Evolutionary conservation across 2,797 vertebrate species (phyloP).

Genomic region (Varecia variegata): DNA sequence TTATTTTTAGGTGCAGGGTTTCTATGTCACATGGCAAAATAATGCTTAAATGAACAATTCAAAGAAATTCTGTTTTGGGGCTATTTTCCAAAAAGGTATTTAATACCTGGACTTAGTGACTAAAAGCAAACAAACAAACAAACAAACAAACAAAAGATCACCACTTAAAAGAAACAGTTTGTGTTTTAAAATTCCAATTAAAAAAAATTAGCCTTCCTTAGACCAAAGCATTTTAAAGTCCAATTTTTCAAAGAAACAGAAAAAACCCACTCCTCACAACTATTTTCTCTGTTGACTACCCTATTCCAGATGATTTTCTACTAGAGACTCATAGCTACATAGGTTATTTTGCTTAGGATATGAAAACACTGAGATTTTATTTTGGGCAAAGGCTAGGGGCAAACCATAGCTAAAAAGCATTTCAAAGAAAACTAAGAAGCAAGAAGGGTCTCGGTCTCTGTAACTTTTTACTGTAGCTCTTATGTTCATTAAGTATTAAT

Average conservation of each 20-base stretch:
- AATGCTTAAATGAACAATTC: constrained; percentile 9
- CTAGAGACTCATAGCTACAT: not conserved
- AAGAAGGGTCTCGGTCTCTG: not conserved
- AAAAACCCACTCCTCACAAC: not conserved
- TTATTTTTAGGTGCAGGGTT: not conserved
- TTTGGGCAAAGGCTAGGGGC: not conserved
- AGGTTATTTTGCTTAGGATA: not conserved
- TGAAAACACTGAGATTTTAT: constrained; percentile 17
- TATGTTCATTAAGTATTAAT: constrained; percentile 23
- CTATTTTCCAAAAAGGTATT: not conserved
- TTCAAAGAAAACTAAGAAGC: not conserved
- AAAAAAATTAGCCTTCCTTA: not conserved
- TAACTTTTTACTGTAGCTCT: not conserved
- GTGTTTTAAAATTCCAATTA: constrained; percentile 15
- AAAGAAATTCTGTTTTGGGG: not conserved
- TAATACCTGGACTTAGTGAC: not conserved
- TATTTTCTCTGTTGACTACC: not conserved
- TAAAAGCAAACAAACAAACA: not conserved
- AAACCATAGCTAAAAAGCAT: not conserved
- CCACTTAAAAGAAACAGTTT: not conserved
- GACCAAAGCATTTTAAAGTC: constrained; percentile 10
- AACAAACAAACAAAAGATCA: not conserved
- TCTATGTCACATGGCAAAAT: not conserved
- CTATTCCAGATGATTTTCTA: not conserved
- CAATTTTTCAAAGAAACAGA: constrained; percentile 21